Percentiles rank a stretch among this genome's conserved stretches.
Conservation (phyloP, 2,888 invertebrate species). For the Tetheella fluctuosa region DNA sequence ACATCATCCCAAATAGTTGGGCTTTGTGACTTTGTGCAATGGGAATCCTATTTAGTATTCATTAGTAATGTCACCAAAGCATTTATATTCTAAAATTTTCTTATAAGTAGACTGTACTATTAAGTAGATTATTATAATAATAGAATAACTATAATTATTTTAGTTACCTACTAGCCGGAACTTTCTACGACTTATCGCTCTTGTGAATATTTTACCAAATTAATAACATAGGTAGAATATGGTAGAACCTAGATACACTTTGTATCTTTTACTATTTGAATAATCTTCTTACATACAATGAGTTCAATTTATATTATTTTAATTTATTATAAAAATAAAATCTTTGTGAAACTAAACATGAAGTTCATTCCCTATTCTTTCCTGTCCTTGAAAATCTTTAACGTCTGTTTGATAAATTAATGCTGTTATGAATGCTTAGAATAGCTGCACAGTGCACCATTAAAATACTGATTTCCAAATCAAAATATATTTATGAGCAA, state of each 20-base stretch:
- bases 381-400: background rate
- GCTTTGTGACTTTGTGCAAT: background rate
- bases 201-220: no score
- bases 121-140: background rate
- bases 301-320: background rate
- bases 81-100: background rate
- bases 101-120: background rate
- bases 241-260: no score
- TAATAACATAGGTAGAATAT: no score
- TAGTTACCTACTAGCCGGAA: background rate
- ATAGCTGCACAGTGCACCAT: no score
- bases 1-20: background rate
- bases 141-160: background rate
- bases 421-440: no score
- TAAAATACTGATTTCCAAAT: background rate
- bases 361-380: background rate
- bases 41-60: background rate
- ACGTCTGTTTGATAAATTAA: background rate
- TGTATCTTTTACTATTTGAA: no score
- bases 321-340: conserved; percentile 1
- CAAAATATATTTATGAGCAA: background rate
- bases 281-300: background rate
- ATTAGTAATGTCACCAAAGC: conserved; percentile 1
- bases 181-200: background rate
- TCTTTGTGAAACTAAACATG: background rate